Conservation (phyloP, 2,888 invertebrate species). For the Myathropa florea region DNA sequence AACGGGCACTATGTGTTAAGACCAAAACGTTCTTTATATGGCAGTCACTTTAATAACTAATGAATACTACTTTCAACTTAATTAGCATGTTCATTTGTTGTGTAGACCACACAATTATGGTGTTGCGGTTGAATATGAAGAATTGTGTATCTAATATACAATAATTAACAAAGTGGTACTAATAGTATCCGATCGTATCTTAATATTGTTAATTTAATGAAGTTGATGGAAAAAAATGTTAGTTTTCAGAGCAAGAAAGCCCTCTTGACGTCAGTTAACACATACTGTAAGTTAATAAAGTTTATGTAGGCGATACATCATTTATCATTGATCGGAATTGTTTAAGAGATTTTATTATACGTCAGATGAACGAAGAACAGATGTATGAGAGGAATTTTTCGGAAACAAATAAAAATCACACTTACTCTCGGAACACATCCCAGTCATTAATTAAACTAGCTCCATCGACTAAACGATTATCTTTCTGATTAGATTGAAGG, state of each 20-base stretch:
- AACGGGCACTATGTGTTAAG: not conserved
- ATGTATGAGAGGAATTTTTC: too few relatives aligned
- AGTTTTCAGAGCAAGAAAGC: not conserved
- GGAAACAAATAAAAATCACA: not conserved
- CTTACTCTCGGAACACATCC: not conserved
- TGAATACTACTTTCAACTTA: slow-evolving; percentile 21
- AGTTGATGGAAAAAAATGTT: not conserved
- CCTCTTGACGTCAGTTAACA: not conserved
- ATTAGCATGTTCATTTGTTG: slow-evolving; percentile 14
- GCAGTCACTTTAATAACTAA: slow-evolving; percentile 6
- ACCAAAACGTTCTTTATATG: not conserved
- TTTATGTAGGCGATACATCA: too few relatives aligned
- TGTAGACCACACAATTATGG: slow-evolving; percentile 23
- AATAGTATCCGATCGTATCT: slow-evolving; percentile 2
- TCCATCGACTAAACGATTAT: not conserved
- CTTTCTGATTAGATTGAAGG: not conserved
- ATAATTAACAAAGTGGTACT: slow-evolving; percentile 29
- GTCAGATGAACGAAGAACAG: not conserved
- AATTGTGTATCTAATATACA: slow-evolving; percentile 1
- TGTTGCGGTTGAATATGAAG: slow-evolving; percentile 1
- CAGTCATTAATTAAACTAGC: not conserved
- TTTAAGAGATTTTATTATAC: too few relatives aligned
- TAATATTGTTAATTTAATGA: not conserved
- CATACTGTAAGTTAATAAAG: too few relatives aligned
- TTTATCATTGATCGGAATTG: too few relatives aligned